A percentile compares a stretch with the other conserved stretches of the same genome.
These are phyloP conservation scores for Campoletis sonorensis DNA, from an alignment of 1,140 invertebrate species.

Conservation along the genomic window DNA sequence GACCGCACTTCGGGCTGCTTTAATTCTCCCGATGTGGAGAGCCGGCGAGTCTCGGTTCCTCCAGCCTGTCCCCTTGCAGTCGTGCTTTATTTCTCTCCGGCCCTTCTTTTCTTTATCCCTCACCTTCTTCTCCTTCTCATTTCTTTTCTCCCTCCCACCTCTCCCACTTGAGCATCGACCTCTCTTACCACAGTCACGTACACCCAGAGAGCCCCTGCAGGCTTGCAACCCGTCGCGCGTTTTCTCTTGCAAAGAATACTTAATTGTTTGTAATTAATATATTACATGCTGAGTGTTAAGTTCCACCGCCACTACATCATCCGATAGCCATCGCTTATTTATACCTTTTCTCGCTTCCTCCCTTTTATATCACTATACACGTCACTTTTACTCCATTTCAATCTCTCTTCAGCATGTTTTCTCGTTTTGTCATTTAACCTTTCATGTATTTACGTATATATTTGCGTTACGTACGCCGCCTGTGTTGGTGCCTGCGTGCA, in stretches of 20 bases:
- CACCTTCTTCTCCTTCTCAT: background rate
- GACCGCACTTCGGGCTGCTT: conserved; percentile 18
- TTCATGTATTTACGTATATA: no score
- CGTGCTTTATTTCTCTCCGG: background rate
- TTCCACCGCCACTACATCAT: conserved; percentile 57
- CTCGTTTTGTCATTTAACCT: background rate
- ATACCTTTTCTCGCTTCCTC: conserved; percentile 35
- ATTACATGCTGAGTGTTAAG: conserved; percentile 65
- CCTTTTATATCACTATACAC: background rate
- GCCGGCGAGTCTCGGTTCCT: conserved; percentile 30
- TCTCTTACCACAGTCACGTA: conserved; percentile 42
- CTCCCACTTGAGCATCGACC: background rate
- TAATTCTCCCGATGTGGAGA: conserved; percentile 1
- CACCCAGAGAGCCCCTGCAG: conserved; percentile 10
- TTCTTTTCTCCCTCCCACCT: conserved; percentile 28
- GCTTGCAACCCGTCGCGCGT: background rate
- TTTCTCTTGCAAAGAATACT: conserved; percentile 56
- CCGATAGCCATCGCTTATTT: conserved; percentile 65
- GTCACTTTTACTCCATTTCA: background rate
- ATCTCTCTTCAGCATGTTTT: background rate
- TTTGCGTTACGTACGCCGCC: no score
- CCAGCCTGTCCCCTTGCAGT: conserved; percentile 10
- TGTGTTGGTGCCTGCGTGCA: no score
- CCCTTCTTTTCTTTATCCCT: background rate
- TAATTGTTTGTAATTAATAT: conserved; percentile 72